Evolutionary conservation across 2,888 invertebrate genomes (phyloP).

Genomic region (Tethea ocularis): DNA sequence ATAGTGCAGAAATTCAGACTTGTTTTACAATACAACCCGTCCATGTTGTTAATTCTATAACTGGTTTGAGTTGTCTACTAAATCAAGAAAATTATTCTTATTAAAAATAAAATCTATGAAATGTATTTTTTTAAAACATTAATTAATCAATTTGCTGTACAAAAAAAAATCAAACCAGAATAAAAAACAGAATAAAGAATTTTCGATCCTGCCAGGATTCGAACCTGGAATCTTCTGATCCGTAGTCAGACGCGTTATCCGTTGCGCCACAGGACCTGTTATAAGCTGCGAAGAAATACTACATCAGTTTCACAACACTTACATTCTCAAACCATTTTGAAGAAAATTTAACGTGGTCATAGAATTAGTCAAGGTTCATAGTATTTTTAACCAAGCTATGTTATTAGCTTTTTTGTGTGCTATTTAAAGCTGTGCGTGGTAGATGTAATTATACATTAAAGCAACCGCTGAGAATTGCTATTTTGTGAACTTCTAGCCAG

Average conservation of each 20-base stretch:
- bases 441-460: neutral
- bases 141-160: slow-evolving; percentile 11
- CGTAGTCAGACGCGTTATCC: slow-evolving; percentile 89
- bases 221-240: slow-evolving; percentile 88
- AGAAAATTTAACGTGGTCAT: neutral
- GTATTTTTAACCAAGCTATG: neutral
- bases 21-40: slow-evolving; percentile 22
- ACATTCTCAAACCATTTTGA: neutral
- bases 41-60: slow-evolving; percentile 29
- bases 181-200: slow-evolving; percentile 18
- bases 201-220: slow-evolving; percentile 84
- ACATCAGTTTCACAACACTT: neutral
- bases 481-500: neutral
- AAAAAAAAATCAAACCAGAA: slow-evolving; percentile 12
- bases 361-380: neutral
- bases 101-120: slow-evolving; percentile 8
- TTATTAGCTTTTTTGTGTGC: neutral
- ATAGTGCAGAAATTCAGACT: slow-evolving; percentile 50
- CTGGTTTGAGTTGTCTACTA: slow-evolving; percentile 24
- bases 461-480: neutral
- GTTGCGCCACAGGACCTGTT: slow-evolving; percentile 84
- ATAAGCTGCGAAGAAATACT: rapidly evolving
- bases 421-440: neutral
- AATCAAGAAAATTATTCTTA: slow-evolving; percentile 10
- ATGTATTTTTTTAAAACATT: slow-evolving; percentile 4